phyloP scores from a whole-genome alignment of 2,888 invertebrate species.

The Ophion slaviceki region DNA sequence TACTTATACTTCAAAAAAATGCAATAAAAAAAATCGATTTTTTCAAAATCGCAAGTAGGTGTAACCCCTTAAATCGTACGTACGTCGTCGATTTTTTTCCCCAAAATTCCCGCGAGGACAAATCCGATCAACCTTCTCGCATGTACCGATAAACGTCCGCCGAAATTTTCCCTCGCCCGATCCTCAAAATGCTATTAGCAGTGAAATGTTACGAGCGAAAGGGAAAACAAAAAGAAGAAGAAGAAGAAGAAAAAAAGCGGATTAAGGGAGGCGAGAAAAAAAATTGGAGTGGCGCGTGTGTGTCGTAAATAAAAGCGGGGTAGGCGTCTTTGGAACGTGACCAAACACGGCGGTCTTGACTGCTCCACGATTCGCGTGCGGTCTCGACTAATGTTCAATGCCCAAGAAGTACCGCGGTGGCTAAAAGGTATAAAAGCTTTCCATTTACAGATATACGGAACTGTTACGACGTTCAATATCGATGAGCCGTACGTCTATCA shows the following conservation, averaged over 20 bases:
- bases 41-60: too few relatives aligned
- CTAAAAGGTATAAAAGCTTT: conserved; percentile 30
- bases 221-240: too few relatives aligned
- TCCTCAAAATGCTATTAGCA: conserved; percentile 29
- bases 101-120: neutral
- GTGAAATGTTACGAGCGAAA: conserved; percentile 31
- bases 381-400: conserved; percentile 21
- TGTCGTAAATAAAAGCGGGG: conserved; percentile 42
- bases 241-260: neutral
- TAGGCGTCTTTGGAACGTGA: conserved; percentile 29
- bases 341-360: neutral
- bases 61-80: too few relatives aligned
- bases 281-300: conserved; percentile 30
- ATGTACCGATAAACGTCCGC: conserved; percentile 18
- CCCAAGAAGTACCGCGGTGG: conserved; percentile 5
- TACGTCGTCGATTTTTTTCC: too few relatives aligned
- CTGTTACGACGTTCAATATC: conserved; percentile 41
- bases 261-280: neutral
- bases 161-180: neutral
- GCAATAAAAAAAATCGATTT: too few relatives aligned
- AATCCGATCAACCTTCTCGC: neutral
- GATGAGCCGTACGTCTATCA: conserved; percentile 34
- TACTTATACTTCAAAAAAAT: too few relatives aligned
- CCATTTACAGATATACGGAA: conserved; percentile 30
- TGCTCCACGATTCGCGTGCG: conserved; percentile 1